A percentile compares a stretch with the other conserved stretches of the same genome.
Evolutionary conservation across 1,140 invertebrate genomes (phyloP).

Genomic region (Hyposmocoma kahamanoa): DNA sequence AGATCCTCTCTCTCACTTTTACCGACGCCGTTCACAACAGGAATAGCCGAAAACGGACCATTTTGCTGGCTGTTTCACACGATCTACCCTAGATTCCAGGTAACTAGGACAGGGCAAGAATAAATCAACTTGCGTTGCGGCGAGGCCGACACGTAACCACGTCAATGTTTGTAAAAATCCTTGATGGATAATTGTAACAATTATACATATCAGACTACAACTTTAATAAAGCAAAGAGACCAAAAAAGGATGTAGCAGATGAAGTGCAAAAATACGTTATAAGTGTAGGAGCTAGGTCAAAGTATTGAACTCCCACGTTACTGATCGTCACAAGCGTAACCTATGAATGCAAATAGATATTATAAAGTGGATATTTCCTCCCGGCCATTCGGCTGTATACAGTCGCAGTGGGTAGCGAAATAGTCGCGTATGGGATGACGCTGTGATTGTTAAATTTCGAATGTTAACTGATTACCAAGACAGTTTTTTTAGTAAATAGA

Average conservation of each 20-base stretch:
- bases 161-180: too few relatives aligned
- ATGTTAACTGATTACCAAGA: too few relatives aligned
- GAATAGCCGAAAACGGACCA: not conserved
- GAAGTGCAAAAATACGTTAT: too few relatives aligned
- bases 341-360: conserved; percentile 50
- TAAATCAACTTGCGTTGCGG: conserved; percentile 19
- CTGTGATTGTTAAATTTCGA: too few relatives aligned
- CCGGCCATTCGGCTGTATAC: conserved; percentile 10
- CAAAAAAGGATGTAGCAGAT: too few relatives aligned
- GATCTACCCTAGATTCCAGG: conserved; percentile 13
- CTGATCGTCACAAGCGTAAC: conserved; percentile 21
- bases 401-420: not conserved
- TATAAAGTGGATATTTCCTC: conserved; percentile 52
- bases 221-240: too few relatives aligned
- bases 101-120: conserved; percentile 21
- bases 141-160: not conserved
- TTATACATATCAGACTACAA: too few relatives aligned
- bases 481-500: too few relatives aligned
- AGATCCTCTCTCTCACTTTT: conserved; percentile 18
- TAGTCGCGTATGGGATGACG: too few relatives aligned
- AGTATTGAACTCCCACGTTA: not conserved
- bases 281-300: too few relatives aligned
- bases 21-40: conserved; percentile 11
- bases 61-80: conserved; percentile 19
- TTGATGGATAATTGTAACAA: too few relatives aligned